Evolutionary conservation across 2,113 vertebrate genomes (phyloP).

Genomic region (Aphyosemion australe): DNA sequence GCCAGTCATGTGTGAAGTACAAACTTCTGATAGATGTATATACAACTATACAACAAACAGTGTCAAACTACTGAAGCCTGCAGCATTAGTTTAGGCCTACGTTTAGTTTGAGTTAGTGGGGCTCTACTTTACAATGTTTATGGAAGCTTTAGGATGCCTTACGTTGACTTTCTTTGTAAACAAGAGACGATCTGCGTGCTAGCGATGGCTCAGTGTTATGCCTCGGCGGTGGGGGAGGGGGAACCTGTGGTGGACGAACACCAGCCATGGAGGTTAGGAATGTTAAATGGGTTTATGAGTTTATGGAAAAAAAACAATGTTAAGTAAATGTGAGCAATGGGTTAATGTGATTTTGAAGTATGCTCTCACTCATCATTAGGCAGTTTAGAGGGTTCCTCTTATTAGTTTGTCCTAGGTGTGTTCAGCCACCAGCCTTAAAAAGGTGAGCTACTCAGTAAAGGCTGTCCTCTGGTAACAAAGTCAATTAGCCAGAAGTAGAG

Average conservation of each 20-base stretch:
- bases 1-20: neutral
- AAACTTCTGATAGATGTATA: neutral
- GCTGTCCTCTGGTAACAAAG: slow-evolving; percentile 25
- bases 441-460: slow-evolving; percentile 18
- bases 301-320: slow-evolving; percentile 10
- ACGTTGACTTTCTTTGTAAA: slow-evolving; percentile 85
- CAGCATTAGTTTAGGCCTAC: slow-evolving; percentile 17
- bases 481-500: slow-evolving; percentile 29
- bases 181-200: slow-evolving; percentile 69
- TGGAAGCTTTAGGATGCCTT: slow-evolving; percentile 66
- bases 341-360: slow-evolving; percentile 22
- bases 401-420: slow-evolving; percentile 8
- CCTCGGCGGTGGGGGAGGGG: slow-evolving; percentile 77
- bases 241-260: slow-evolving; percentile 72
- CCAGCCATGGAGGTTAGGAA: slow-evolving; percentile 54
- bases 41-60: slow-evolving; percentile 31
- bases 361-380: slow-evolving; percentile 4
- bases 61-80: slow-evolving; percentile 43
- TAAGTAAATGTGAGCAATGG: slow-evolving; percentile 12
- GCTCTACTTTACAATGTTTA: slow-evolving; percentile 45
- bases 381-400: neutral
- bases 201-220: slow-evolving; percentile 76
- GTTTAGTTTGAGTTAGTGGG: slow-evolving; percentile 31
- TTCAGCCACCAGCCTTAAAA: slow-evolving; percentile 15
- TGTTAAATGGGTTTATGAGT: slow-evolving; percentile 37